Base-by-base conservation (phyloP, 1,140 invertebrate genomes). In the Anastrepha ludens region DNA sequence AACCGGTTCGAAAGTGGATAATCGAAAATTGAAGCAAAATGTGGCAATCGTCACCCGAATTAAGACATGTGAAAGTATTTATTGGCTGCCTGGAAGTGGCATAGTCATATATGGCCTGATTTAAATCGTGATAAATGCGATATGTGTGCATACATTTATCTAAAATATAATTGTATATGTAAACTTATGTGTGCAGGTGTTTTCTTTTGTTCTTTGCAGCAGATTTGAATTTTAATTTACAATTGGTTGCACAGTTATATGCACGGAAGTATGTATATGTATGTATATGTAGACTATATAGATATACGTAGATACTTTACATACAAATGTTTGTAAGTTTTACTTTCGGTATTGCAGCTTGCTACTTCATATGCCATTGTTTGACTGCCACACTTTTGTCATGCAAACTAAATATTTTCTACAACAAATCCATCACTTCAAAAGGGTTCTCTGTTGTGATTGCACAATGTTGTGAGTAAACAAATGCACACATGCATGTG, bases 141-240 rank as follows among this genome's bases (percentile, higher is more conserved):
- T 29, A 29, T 29, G 29, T 29, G 7, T 55, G 74, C 74, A 20
- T 20, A 20, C 50, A 41, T 81, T 2, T 81, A 9, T 55, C 7
- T 13, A 29, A 29, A 29, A 29, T 29, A 29, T 29, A 29, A 0
- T 29, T 29, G 29, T 29, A 29, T 29, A 29, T 29, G 29, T 29
- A 29, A 29, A 29, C 29, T 0, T 29, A 29, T 29, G 29, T 29
- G 29, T 29, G 29, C 29, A 29, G 1, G 1, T 64, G 6, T 64
- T 64, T 29, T 64, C n/a, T 64, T 64, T 64, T 64, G n/a, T 64
- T 64, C 62, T 64, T 64, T 20, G 62, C n/a, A 64, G n/a, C 62
- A 20, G 20, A 64, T 64, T 64, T 50, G 44, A 60, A 85, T 58
- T 58, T n/a, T 55, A 58, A 39, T 59, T 58, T 29, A 85, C 29